Conservation (phyloP, 2,113 vertebrate species). For the Notothenia coriiceps region DNA sequence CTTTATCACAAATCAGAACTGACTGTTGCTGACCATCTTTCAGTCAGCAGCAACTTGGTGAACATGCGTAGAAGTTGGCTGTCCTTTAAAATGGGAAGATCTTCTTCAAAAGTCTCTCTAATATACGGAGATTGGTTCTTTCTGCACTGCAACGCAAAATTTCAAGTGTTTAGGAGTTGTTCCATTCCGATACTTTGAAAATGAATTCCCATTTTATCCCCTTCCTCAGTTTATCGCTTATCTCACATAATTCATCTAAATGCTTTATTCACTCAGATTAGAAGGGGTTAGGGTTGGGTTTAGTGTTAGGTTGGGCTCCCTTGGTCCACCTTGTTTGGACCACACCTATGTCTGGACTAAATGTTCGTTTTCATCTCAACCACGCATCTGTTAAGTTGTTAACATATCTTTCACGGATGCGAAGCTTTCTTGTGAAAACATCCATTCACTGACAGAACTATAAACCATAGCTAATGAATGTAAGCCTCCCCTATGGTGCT, state of each 20-base stretch:
- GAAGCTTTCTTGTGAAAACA: too few species aligned
- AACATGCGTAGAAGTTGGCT: constrained; percentile 14
- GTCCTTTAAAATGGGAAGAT: constrained; percentile 4
- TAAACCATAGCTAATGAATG: too few species aligned
- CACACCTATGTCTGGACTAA: too few species aligned
- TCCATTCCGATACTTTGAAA: neutral
- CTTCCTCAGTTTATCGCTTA: neutral
- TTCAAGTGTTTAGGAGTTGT: neutral
- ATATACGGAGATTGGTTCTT: too few species aligned
- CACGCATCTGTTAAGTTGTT: too few species aligned
- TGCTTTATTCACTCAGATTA: constrained; percentile 2
- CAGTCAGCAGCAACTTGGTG: constrained; percentile 30
- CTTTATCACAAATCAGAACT: constrained; percentile 50
- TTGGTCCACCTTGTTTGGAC: too few species aligned
- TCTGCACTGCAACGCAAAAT: too few species aligned
- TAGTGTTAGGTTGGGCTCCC: too few species aligned
- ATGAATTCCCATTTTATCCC: neutral
- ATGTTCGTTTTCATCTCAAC: too few species aligned
- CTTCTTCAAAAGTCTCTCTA: neutral
- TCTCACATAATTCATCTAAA: neutral
- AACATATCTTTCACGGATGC: too few species aligned
- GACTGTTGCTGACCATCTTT: constrained; percentile 25
- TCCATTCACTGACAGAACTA: too few species aligned
- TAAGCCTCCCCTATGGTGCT: too few species aligned
- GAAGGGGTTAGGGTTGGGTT: neutral